Conservation (phyloP, 2,113 vertebrate species). For the Muntiacus muntjak region DNA sequence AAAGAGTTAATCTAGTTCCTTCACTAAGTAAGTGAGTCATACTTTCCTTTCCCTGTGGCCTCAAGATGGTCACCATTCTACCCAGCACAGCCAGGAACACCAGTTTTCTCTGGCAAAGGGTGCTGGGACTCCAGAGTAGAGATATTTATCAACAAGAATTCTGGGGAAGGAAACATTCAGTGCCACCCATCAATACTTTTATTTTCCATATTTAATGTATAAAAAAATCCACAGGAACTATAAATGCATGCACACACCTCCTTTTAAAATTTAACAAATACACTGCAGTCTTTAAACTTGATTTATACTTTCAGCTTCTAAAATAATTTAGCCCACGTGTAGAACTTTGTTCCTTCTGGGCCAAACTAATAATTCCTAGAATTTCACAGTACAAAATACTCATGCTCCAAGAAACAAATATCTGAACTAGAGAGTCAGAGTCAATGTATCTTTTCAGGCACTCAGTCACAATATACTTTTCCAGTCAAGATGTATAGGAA, state of each 20-base stretch:
- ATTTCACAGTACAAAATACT: background rate
- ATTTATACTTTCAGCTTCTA: conserved; percentile 30
- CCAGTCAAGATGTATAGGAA: background rate
- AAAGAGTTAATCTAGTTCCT: background rate
- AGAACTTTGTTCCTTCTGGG: conserved; percentile 2
- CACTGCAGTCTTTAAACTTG: conserved; percentile 34
- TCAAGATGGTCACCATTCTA: background rate
- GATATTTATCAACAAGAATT: background rate
- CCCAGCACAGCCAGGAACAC: background rate
- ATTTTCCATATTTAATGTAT: conserved; percentile 22
- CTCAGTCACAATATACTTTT: background rate
- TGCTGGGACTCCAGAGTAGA: background rate
- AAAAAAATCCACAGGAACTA: conserved; percentile 45
- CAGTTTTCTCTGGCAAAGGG: background rate
- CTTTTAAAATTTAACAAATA: conserved; percentile 50
- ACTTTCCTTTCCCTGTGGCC: background rate
- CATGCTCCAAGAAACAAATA: background rate
- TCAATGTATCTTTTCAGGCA: background rate
- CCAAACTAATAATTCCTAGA: conserved; percentile 49
- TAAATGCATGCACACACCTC: background rate
- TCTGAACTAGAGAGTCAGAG: background rate
- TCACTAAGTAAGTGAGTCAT: background rate
- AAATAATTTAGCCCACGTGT: conserved; percentile 25
- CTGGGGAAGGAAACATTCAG: background rate
- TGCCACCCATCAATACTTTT: background rate